A percentile compares a stretch with the other conserved stretches of the same genome.
Conservation (phyloP, 2,797 vertebrate genomes). For the Sparidentex hasta region DNA sequence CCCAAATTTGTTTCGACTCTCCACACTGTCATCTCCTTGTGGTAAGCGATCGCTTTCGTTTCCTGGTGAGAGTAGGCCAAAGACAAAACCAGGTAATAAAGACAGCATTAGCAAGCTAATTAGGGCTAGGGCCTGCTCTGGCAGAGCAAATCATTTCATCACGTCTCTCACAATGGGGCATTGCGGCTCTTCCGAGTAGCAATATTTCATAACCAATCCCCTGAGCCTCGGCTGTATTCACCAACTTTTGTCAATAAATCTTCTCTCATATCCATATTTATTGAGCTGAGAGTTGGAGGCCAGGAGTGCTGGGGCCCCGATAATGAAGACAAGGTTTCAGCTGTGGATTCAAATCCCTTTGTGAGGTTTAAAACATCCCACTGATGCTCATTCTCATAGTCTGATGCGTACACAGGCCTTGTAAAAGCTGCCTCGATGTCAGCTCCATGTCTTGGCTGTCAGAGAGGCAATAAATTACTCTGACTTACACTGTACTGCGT, state of each 20-base stretch:
- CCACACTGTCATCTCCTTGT: conserved; percentile 40
- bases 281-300: conserved; percentile 79
- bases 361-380: conserved; percentile 68
- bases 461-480: conserved; percentile 60
- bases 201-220: conserved; percentile 84
- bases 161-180: conserved; percentile 71
- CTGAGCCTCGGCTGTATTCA: conserved; percentile 73
- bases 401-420: conserved; percentile 49
- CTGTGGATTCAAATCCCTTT: conserved; percentile 72
- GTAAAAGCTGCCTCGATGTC: conserved; percentile 72
- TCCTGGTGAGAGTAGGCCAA: conserved; percentile 58
- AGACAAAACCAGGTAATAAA: conserved; percentile 84
- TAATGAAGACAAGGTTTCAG: conserved; percentile 79
- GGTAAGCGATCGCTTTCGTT: conserved; percentile 54
- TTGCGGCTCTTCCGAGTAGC: conserved; percentile 66
- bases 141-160: conserved; percentile 83
- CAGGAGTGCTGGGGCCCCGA: conserved; percentile 61
- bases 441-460: conserved; percentile 45
- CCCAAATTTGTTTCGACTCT: conserved; percentile 66
- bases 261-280: conserved; percentile 87
- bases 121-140: conserved; percentile 77
- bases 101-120: conserved; percentile 85
- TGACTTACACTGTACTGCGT: conserved; percentile 35
- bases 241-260: conserved; percentile 84
- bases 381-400: conserved; percentile 58